phyloP scores from a whole-genome alignment of 1,140 invertebrate species.

The Anoplophora glabripennis region DNA sequence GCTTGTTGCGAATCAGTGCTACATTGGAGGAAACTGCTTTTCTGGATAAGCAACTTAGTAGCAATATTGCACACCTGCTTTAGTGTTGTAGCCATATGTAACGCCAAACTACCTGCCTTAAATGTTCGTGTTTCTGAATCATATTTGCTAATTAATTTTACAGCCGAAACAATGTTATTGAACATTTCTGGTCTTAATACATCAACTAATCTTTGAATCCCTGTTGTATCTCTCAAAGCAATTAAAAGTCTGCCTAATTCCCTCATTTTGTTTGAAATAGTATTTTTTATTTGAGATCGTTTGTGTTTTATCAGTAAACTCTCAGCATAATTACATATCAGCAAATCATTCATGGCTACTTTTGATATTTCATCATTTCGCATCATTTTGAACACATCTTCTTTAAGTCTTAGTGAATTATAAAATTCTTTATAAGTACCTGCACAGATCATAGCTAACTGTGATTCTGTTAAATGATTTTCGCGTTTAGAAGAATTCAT shows the following conservation, averaged over 20 bases:
- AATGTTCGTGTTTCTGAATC: constrained; percentile 18
- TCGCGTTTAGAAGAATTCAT: too few species aligned
- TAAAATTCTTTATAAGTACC: too few species aligned
- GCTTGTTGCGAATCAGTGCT: constrained; percentile 15
- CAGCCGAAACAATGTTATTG: constrained; percentile 8
- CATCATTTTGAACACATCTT: too few species aligned
- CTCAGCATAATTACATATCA: too few species aligned
- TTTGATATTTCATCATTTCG: too few species aligned
- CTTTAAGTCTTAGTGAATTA: too few species aligned
- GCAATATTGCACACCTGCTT: constrained; percentile 25
- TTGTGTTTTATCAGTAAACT: too few species aligned
- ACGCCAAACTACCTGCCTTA: constrained; percentile 17
- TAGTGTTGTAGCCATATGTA: constrained; percentile 26
- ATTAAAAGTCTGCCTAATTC: constrained; percentile 27
- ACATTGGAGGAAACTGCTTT: constrained; percentile 19
- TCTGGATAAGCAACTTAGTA: constrained; percentile 11
- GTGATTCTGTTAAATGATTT: too few species aligned
- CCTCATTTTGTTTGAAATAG: constrained; percentile 29
- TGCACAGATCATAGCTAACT: too few species aligned
- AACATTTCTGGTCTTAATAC: constrained; percentile 16
- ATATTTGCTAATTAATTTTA: constrained; percentile 21
- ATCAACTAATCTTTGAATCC: constrained; percentile 18
- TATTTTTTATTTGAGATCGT: too few species aligned
- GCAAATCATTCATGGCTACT: too few species aligned
- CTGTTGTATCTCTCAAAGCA: too few species aligned